Evolutionary conservation across 1,140 invertebrate genomes (phyloP).

Genomic region (Hormaphis cornu): DNA sequence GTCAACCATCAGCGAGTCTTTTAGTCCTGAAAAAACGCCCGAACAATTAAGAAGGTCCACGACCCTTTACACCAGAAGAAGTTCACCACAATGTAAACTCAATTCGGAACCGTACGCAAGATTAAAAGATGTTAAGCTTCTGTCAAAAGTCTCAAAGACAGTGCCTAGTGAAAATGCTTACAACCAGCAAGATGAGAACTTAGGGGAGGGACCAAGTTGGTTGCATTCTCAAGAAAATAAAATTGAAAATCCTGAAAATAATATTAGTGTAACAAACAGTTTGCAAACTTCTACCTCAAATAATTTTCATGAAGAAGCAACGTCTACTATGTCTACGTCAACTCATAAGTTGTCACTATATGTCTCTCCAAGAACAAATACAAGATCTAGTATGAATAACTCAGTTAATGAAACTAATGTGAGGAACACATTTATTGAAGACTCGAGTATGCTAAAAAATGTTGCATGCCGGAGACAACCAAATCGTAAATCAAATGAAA

Average conservation of each 20-base stretch:
- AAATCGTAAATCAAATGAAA: neutral
- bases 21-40: constrained; percentile 3
- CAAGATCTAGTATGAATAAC: neutral
- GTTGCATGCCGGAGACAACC: neutral
- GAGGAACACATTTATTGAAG: neutral
- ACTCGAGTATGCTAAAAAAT: neutral
- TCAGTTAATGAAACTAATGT: neutral
- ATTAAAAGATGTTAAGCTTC: constrained; percentile 1
- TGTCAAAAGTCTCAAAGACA: constrained; percentile 8
- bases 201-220: neutral
- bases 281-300: too few species aligned
- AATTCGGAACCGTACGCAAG: constrained; percentile 5
- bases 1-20: constrained; percentile 1
- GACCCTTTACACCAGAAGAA: neutral
- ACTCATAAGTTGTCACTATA: neutral
- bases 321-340: neutral
- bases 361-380: neutral
- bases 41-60: neutral
- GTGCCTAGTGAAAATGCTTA: neutral
- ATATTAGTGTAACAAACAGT: neutral
- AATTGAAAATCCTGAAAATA: neutral
- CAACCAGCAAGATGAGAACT: neutral
- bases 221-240: neutral
- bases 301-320: neutral
- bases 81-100: neutral